Conservation (phyloP, 1,140 invertebrate genomes). For the Drosophila varians region DNA sequence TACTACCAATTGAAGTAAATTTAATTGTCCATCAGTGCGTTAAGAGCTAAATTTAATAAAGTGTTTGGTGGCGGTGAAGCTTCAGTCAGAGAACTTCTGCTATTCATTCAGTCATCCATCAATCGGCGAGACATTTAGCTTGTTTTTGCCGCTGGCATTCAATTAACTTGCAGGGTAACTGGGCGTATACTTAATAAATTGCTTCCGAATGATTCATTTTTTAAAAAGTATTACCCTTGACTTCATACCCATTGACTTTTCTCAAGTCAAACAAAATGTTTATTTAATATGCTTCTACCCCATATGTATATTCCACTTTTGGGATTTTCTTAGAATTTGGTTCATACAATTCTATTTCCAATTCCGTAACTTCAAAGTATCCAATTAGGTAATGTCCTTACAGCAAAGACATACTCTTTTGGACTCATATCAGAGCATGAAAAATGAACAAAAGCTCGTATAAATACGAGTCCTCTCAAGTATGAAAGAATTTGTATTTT, state of each 20-base stretch:
- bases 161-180: slow-evolving; percentile 39
- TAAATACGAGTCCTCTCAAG: slow-evolving; percentile 47
- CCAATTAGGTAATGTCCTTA: slow-evolving; percentile 28
- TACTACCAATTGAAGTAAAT: slow-evolving; percentile 51
- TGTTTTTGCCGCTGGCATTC: slow-evolving; percentile 31
- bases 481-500: slow-evolving; percentile 64
- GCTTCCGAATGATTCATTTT: no score
- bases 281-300: no score
- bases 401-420: slow-evolving; percentile 15
- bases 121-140: slow-evolving; percentile 30
- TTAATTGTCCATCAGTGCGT: slow-evolving; percentile 65
- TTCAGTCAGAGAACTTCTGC: slow-evolving; percentile 31
- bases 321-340: no score
- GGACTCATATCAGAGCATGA: slow-evolving; percentile 41
- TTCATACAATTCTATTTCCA: no score
- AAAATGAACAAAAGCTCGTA: slow-evolving; percentile 47
- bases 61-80: slow-evolving; percentile 17
- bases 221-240: no score
- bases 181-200: slow-evolving; percentile 11
- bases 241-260: no score
- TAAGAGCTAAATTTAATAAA: slow-evolving; percentile 57
- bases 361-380: neutral
- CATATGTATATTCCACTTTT: no score
- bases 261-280: no score
- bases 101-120: slow-evolving; percentile 24